Evolutionary conservation across 2,113 vertebrate species (phyloP), one percentile per base, ranked within the genome.

Genomic region (Hemichromis elongatus): DNA sequence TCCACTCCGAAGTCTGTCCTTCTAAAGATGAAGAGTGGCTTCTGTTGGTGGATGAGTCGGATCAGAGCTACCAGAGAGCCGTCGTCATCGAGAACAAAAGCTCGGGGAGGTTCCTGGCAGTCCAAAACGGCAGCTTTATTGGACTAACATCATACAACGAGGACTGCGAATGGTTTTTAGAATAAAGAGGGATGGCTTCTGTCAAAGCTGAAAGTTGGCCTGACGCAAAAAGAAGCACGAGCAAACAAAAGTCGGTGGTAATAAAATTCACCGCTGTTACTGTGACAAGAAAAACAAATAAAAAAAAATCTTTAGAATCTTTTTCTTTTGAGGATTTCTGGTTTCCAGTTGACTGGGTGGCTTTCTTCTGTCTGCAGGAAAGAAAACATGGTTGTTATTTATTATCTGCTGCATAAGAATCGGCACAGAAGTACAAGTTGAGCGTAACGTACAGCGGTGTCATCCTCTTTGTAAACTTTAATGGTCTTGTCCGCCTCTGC

Each of bases 401-500:
- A 55, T 53, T 10, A 2, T 82, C 13, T 28, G 26, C 19, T 26
- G 30, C 42, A 0, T 4, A n/a, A 4, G 11, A 59, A 28, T 8
- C 0, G 1, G 33, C 24, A 52, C 5, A 59, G 0, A 45, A 24
- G 54, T 4, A 1, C 2, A 28, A 8, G 28, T 9, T 19, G 2
- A 84, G 24, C 5, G 6, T 4, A 53, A 91, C 96, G 93, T 96
- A 99, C 99, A 16, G 98, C 99, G 0, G 96, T 97, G 88, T 99
- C 98, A 42, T 99, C 99, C 93, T 99, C 99, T 94, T 96, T 97
- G 94, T 99, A 99, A 0, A 99, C 98, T 95, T 99, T 99, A 63
- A 99, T 98, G 85, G 99, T 99, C 96, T 99, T 99, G 95, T 99
- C 98, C 3, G 99, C 98, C 96, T 99, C 98, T 0, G 98, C 98